These are phyloP conservation scores for Endotricha flammealis DNA, from an alignment of 2,888 invertebrate genomes.

Conservation along the genomic window DNA sequence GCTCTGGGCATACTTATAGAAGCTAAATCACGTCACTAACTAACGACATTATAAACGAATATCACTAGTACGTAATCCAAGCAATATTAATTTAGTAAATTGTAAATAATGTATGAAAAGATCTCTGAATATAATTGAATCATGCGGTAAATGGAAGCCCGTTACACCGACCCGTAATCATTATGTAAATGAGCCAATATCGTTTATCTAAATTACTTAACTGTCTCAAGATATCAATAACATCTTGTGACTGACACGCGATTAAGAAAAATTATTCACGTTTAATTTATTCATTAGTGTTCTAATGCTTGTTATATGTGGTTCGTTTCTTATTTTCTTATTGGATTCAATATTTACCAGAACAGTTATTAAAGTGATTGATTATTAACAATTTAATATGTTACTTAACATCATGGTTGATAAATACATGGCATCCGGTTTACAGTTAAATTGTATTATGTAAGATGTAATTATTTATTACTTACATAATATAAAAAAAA, in stretches of 20 bases:
- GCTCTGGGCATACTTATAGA: slow-evolving; percentile 65
- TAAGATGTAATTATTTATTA: too few relatives aligned
- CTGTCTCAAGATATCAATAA: slow-evolving; percentile 1
- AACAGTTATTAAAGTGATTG: too few relatives aligned
- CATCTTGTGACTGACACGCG: neutral
- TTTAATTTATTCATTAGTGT: slow-evolving; percentile 11
- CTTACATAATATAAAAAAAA: too few relatives aligned
- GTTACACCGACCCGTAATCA: slow-evolving; percentile 35
- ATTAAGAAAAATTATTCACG: slow-evolving; percentile 7
- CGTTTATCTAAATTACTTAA: neutral
- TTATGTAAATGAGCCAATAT: slow-evolving; percentile 1
- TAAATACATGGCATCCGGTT: too few relatives aligned
- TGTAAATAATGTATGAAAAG: slow-evolving; percentile 65
- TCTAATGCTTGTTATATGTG: too few relatives aligned
- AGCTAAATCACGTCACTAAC: slow-evolving; percentile 50
- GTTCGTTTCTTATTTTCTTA: too few relatives aligned
- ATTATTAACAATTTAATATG: too few relatives aligned
- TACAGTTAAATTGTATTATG: too few relatives aligned
- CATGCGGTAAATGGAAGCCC: slow-evolving; percentile 28
- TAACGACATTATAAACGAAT: slow-evolving; percentile 37
- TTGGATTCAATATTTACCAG: too few relatives aligned
- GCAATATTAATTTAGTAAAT: slow-evolving; percentile 62
- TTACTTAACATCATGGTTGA: too few relatives aligned
- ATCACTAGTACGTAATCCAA: slow-evolving; percentile 70
- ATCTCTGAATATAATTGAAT: slow-evolving; percentile 42